Evolutionary conservation across 2,888 invertebrate species (phyloP).

Genomic region (Dynastes hyllus): DNA sequence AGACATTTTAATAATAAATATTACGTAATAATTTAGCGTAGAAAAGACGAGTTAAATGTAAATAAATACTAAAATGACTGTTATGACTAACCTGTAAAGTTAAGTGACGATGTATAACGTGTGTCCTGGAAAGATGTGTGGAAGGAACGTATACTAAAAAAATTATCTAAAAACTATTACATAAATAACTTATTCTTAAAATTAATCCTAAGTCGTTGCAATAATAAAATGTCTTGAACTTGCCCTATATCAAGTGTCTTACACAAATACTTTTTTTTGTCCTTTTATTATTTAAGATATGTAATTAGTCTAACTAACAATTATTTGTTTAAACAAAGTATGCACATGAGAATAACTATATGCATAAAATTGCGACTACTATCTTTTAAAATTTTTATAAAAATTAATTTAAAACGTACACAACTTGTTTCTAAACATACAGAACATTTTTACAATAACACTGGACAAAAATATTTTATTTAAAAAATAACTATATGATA

Average conservation of each 20-base stretch:
- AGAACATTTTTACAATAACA: constrained; percentile 49
- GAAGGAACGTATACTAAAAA: constrained; percentile 51
- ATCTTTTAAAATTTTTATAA: constrained; percentile 50
- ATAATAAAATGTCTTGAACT: constrained; percentile 54
- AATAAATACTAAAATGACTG: constrained; percentile 23
- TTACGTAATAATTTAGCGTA: constrained; percentile 38
- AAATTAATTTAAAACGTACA: constrained; percentile 49
- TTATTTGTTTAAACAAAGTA: constrained; percentile 48
- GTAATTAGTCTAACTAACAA: constrained; percentile 49
- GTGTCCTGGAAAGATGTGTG: constrained; percentile 51
- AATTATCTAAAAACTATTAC: constrained; percentile 50
- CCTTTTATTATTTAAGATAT: constrained; percentile 50
- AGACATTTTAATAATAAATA: constrained; percentile 35
- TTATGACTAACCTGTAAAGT: constrained; percentile 51
- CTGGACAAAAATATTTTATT: constrained; percentile 41
- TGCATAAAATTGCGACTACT: constrained; percentile 42
- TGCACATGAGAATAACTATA: constrained; percentile 44
- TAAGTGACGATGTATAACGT: constrained; percentile 46
- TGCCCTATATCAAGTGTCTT: constrained; percentile 51
- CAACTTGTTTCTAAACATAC: constrained; percentile 46
- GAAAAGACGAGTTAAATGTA: constrained; percentile 2
- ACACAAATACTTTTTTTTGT: constrained; percentile 50
- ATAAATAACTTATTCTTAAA: constrained; percentile 52
- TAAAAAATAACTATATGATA: constrained; percentile 37
- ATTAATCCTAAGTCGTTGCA: constrained; percentile 53